A percentile compares a stretch with the other conserved stretches of the same genome.
Conservation (phyloP, 2,113 vertebrate species). For the Heteronetta atricapilla region DNA sequence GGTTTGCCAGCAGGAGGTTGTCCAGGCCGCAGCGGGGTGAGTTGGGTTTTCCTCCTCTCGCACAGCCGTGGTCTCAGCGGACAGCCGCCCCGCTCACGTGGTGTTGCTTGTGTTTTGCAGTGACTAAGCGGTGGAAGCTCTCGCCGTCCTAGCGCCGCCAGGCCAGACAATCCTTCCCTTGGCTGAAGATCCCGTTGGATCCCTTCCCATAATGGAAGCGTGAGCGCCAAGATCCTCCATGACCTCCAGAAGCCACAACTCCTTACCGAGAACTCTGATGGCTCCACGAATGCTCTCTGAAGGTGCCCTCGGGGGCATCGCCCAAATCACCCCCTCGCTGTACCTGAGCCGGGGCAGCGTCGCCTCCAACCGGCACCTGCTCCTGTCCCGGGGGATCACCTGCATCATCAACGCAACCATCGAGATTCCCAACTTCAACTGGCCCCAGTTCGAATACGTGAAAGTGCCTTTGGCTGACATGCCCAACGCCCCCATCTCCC, state of each 20-base stretch:
- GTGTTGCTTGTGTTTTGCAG: conserved; percentile 70
- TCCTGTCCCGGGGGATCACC: conserved; percentile 93
- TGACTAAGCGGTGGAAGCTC: conserved; percentile 16
- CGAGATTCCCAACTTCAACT: conserved; percentile 97
- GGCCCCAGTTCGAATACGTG: conserved; percentile 95
- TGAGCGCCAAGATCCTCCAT: conserved; percentile 78
- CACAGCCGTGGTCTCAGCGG: neutral
- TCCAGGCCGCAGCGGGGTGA: neutral
- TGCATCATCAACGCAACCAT: conserved; percentile 96
- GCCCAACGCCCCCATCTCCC: conserved; percentile 93
- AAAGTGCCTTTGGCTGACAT: conserved; percentile 96
- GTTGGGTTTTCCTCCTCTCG: neutral
- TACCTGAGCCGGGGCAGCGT: conserved; percentile 95
- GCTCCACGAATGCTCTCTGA: conserved; percentile 90
- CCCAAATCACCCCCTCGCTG: conserved; percentile 94
- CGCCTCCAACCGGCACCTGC: conserved; percentile 93
- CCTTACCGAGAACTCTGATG: conserved; percentile 84
- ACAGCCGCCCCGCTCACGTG: conserved; percentile 3
- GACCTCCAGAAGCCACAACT: conserved; percentile 92
- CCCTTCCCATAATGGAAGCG: conserved; percentile 72
- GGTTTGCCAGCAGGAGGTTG: neutral
- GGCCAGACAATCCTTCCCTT: neutral
- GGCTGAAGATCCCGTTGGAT: neutral
- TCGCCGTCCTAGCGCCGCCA: neutral
- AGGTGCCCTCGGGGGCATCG: conserved; percentile 88